These are phyloP conservation scores for Mesoclemmys tuberculata DNA, from an alignment of 2,113 vertebrate genomes.

Conservation along the genomic window DNA sequence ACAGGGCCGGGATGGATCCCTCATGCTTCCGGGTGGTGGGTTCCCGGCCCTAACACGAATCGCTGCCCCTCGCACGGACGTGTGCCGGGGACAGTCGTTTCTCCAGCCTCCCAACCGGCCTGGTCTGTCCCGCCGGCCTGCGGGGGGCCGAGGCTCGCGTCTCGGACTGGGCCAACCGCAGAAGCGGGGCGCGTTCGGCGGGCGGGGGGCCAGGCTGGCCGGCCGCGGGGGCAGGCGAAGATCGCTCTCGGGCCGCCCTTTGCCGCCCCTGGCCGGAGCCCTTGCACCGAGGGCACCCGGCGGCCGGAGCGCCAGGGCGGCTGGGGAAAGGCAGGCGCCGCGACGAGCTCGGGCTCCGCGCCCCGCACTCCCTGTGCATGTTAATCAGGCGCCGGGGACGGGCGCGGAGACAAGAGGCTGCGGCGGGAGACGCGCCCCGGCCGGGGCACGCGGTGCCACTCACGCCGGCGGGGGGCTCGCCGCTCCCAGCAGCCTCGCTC, in stretches of 20 bases:
- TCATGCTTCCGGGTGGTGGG: too few species aligned
- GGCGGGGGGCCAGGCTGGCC: neutral
- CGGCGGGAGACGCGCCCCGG: slow-evolving; percentile 55
- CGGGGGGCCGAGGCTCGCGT: neutral
- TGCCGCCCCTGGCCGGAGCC: neutral
- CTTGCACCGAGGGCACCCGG: too few species aligned
- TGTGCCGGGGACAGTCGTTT: neutral
- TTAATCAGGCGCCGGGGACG: slow-evolving; percentile 44
- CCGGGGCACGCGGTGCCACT: slow-evolving; percentile 80
- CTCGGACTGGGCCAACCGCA: neutral
- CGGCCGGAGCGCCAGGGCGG: neutral
- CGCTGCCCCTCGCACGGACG: too few species aligned
- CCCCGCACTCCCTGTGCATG: slow-evolving; percentile 49
- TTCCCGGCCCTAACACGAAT: too few species aligned
- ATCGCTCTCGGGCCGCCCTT: too few species aligned
- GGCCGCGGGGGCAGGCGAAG: neutral
- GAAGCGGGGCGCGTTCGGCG: neutral
- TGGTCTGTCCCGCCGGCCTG: neutral
- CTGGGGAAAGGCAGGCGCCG: too few species aligned
- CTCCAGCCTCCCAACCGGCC: neutral
- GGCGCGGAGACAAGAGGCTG: neutral
- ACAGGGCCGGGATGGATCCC: neutral
- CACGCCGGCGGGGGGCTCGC: slow-evolving; percentile 80
- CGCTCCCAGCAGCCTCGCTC: slow-evolving; percentile 71
- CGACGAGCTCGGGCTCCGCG: neutral